Base-by-base conservation (phyloP, 2,888 invertebrate genomes). In the Tipula vernalis region DNA sequence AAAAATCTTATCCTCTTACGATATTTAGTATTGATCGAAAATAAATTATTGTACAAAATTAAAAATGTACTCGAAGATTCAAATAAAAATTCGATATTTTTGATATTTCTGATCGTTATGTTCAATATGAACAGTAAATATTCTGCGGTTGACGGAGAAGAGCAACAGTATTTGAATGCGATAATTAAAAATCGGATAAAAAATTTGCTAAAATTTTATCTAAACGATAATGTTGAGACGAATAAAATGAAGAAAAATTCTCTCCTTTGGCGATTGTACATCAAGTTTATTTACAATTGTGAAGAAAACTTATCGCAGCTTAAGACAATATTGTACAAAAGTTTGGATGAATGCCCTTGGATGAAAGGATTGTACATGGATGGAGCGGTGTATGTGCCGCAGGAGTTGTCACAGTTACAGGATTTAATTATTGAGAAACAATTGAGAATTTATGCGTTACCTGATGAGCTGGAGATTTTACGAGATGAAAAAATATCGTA, bases 341-440 rank as follows among this genome's bases (percentile, higher is more conserved):
- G 94, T 6, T 91, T 94, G 42, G 94, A 94, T 88, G 93, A 93
- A 89, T 94, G 94, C 88, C 94, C 94, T 0, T 94, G 94, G 94
- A 92, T 94, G 86, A 94, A 94, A 90, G 87, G 88, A 4, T 90
- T 95, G 83, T 95, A 95, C 88, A 92, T 94, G 88, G 94, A 95
- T 90, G 95, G 95, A 3, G 94, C 94, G 0, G 93, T 93, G 88
- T 93, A 94, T 89, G 93, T 95, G 57, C 95, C 94, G 44, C 93
- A 93, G 87, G 94, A 94, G 89, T 91, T 95, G 88, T 92, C 93
- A 0, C 94, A 95, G 91, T 93, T 96, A 88, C 95, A 95, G 89
- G 96, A 96, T 92, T 92, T 95, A 87, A 93, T 96, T 89, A 94
- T 95, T 86, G 96, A 96, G 90, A 95, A 96, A 89, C 94, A 94